phyloP scores from a whole-genome alignment of 2,113 vertebrate species.

The Cyprinodon variegatus region DNA sequence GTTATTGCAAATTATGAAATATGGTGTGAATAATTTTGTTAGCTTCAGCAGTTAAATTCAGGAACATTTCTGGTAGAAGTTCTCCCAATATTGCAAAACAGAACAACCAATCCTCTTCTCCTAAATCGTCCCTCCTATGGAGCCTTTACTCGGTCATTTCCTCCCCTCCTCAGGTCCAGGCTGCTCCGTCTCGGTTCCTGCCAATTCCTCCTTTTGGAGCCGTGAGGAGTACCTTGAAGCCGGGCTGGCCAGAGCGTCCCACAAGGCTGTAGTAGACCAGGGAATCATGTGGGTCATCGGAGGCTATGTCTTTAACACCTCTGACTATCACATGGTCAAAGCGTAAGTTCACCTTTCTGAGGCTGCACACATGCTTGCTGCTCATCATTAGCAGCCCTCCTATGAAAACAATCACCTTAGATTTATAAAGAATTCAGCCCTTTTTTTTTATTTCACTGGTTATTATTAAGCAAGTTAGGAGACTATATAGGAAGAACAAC shows the following conservation, averaged over 20 bases:
- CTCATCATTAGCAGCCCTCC: conserved; percentile 10
- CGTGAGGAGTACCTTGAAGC: conserved; percentile 82
- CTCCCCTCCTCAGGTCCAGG: conserved; percentile 82
- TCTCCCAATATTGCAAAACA: not conserved
- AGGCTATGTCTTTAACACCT: conserved; percentile 96
- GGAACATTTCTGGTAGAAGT: no score
- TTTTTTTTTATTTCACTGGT: no score
- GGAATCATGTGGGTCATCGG: conserved; percentile 95
- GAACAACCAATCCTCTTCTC: not conserved
- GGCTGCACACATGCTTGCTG: not conserved
- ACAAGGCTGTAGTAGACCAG: conserved; percentile 89
- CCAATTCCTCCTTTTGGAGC: conserved; percentile 91
- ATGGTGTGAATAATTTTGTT: no score
- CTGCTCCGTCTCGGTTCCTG: conserved; percentile 89
- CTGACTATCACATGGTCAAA: conserved; percentile 92
- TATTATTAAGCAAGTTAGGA: no score
- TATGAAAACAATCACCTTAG: no score
- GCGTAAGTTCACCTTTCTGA: conserved; percentile 84
- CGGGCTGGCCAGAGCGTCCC: conserved; percentile 89
- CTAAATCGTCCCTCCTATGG: not conserved
- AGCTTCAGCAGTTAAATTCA: no score
- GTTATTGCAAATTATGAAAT: no score
- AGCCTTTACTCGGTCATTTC: conserved; percentile 7
- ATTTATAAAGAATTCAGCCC: no score
- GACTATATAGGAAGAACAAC: not conserved